Evolutionary conservation across 2,888 invertebrate species (phyloP), one percentile per base, ranked within the genome.

Genomic region (Mesorhabditis belari): DNA sequence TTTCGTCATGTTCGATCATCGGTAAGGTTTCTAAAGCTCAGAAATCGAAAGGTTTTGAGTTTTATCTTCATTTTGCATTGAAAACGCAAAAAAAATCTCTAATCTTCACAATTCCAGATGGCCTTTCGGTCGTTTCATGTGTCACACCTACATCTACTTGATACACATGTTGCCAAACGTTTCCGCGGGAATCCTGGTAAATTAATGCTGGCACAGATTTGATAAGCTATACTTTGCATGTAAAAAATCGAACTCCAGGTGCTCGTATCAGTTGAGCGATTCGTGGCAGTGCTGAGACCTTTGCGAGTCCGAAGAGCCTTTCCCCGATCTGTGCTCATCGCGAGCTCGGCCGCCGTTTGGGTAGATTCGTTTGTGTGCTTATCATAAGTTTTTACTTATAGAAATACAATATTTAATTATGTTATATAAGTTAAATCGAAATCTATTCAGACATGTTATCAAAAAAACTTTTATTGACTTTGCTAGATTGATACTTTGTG

Each of bases 81-180:
- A 9, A 54, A 54, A 57, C 25, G 9, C 44, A 55, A 12, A 55
- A 29, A 12, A 17, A 12, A 29, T 28, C 29, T 55, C 12, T 25
- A 4, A 49, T 25, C n/a, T 17, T 58, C 23, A 26, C 4, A 12
- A 6, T 5, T 58, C 23, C 6, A 63, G 66, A 12, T 79, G 80
- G 80, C 78, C 76, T n/a, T 78, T 80, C 54, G 79, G 79, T 25
- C 87, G 88, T 78, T 89, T 90, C 79, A 85, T 92, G 66, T 92
- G 92, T 84, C 91, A 91, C 82, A 88, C 91, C 87, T 91, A 92
- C 83, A 89, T 91, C 84, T 92, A 92, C 81, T 88, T 91, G 23
- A 89, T 91, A 81, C 89, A 90, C 17, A 84, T 92, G 71, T 90
- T 91, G 12, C 79, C 79, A 81, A 91, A 91, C 83, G 91, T 91